Evolutionary conservation across 2,888 invertebrate species (phyloP), one percentile per base, ranked within the genome.

Genomic region (Dolichomitus sp.): DNA sequence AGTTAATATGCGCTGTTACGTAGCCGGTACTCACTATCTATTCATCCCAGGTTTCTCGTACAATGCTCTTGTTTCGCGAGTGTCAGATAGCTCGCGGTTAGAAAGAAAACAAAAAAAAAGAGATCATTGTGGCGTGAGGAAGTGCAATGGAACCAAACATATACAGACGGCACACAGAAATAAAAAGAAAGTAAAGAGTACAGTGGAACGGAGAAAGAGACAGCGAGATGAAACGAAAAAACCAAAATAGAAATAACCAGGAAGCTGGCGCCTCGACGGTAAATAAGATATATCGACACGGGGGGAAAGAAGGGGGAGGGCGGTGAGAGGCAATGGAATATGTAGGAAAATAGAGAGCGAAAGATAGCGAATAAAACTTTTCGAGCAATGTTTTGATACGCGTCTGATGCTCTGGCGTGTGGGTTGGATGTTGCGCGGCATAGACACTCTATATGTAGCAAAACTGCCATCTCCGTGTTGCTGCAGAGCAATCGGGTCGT

Each of bases 341-440:
- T 37, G 66, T 54, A 54, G 33, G 63, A 77, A 50, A 68, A 70
- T 61, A 77, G 52, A 54, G 52, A 48, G 48, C 33, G 63, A 45
- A 40, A 74, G 59, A 59, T 50, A 81, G 77, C 59, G 73, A 81
- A 77, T 77, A 81, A 81, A 81, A 81, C 37, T 81, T 81, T 79
- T 68, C 27, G 69, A 81, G 77, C 68, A 73, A 69, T 81, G 81
- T 81, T 81, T 81, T 78, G 81, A 81, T 78, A 78, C 77, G 72
- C 59, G 72, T 73, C 59, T 66, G 79, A 73, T 40, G 57, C 54
- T 63, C 40, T 73, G 23, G 72, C 17, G 68, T 42, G 61, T 52
- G 30, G 59, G 52, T 14, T 52, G 65, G 30, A 59, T 33, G 59
- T 59, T 63, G 40, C 30, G 66, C 19, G 45, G 27, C 12, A 19